Base-by-base conservation (phyloP, 1,140 invertebrate species). In the Drosophila erecta region DNA sequence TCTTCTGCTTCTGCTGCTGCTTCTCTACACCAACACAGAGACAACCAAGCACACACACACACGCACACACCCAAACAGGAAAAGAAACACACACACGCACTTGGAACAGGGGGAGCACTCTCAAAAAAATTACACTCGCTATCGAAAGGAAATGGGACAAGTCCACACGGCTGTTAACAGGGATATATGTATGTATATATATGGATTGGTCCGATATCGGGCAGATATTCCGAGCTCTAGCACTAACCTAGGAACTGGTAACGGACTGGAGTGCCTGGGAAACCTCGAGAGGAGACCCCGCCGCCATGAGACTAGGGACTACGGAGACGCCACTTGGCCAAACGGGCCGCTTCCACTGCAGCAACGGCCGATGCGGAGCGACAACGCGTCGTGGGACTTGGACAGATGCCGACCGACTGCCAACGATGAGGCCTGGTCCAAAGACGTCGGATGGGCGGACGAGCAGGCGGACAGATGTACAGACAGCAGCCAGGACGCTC, bases 381-480 rank as follows among this genome's bases (percentile, higher is more conserved):
- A 69, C 79, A 55, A 81, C 67, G 67, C 79, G 80, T 83, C 79
- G 81, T 83, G 72, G 64, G 76, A 79, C 80, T 84, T 84, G 79
- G 70, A 84, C 79, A 79, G 79, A 78, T 83, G 79, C 66, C 75
- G 80, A 83, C 69, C 80, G 80, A 81, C 79, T 81, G 59, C 59
- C 54, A 20, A 14, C 24, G 51, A 70, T 65, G 60, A 11, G 27
- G 37, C 59, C 46, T 43, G 64, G 64, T 61, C 59, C 59, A 33
- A 61, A 61, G 53, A 35, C 14, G 37, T 37, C 55, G 33, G 55
- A 30, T 30, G 27, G 8, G 27, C 7, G 27, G 27, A 30, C 27
- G 27, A 30, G 27, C 27, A 15, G 30, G 14, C 27, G 27, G 46
- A 4, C 24, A 14, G 12, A 17, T 12, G 11, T 15, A n/a, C 14